A percentile compares a stretch with the other conserved stretches of the same genome.
phyloP scores from a whole-genome alignment of 2,113 vertebrate species.

The Brachypteracias leptosomus region DNA sequence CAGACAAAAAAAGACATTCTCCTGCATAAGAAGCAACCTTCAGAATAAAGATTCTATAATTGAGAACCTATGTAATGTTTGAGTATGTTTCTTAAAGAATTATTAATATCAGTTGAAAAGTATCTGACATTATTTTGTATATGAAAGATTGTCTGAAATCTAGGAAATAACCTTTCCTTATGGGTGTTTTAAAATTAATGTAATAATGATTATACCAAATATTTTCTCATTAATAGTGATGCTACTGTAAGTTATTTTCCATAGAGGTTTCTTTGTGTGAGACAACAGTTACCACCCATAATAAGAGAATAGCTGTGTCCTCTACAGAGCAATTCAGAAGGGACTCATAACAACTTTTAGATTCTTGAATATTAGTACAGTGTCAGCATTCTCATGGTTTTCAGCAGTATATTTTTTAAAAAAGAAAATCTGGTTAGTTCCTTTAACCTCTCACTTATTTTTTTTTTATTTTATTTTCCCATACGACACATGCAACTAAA shows the following conservation, averaged over 20 bases:
- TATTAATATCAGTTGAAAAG: neutral
- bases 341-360: neutral
- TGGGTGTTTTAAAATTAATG: neutral
- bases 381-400: neutral
- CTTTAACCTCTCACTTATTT: neutral
- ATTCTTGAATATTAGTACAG: neutral
- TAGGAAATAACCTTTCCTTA: neutral
- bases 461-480: neutral
- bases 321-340: neutral
- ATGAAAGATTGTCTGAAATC: neutral
- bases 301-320: neutral
- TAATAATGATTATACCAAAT: neutral
- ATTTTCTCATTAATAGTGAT: neutral
- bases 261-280: neutral
- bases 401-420: neutral
- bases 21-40: neutral
- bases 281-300: neutral
- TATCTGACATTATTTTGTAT: neutral
- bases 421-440: neutral
- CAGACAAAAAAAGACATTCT: neutral
- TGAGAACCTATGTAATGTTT: neutral
- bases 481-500: neutral
- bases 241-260: neutral
- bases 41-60: neutral
- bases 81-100: neutral